Evolutionary conservation across 2,888 invertebrate genomes (phyloP).

Genomic region (Ethmia dodecea): DNA sequence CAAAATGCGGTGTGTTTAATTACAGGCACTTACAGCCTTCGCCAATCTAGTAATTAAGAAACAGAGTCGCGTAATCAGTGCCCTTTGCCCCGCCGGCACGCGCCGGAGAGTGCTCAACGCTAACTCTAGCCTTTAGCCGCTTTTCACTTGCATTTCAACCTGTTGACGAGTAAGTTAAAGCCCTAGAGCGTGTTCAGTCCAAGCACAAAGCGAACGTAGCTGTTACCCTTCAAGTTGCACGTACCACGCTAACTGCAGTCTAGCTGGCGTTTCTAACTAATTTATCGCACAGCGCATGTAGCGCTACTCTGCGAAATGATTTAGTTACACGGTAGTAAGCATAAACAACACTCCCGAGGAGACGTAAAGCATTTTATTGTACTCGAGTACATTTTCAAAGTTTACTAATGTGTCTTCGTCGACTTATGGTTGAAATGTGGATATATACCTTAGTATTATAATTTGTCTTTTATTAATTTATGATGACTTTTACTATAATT

Average conservation of each 20-base stretch:
- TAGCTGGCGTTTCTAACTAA: constrained; percentile 10
- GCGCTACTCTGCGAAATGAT: constrained; percentile 8
- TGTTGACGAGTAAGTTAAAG: constrained; percentile 69
- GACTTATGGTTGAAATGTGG: too few relatives aligned
- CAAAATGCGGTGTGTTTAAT: constrained; percentile 73
- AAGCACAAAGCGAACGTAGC: constrained; percentile 45
- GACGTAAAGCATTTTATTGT: too few relatives aligned
- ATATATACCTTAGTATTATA: too few relatives aligned
- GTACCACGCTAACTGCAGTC: constrained; percentile 9
- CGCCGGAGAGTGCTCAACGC: constrained; percentile 50
- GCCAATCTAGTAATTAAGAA: constrained; percentile 70
- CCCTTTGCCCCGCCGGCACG: constrained; percentile 62
- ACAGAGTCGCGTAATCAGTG: constrained; percentile 66
- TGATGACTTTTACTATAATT: too few relatives aligned
- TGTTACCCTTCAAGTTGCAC: constrained; percentile 22
- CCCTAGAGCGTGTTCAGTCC: constrained; percentile 45
- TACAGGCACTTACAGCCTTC: constrained; percentile 62
- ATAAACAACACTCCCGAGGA: constrained; percentile 8
- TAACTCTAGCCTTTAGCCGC: constrained; percentile 41
- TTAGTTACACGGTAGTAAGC: constrained; percentile 11
- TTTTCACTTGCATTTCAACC: constrained; percentile 68
- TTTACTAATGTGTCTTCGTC: too few relatives aligned
- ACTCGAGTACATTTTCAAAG: too few relatives aligned
- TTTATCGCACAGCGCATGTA: constrained; percentile 10
- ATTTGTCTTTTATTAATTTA: too few relatives aligned